Conservation (phyloP, 2,797 vertebrate species). For the Sebastiscus tertius region DNA sequence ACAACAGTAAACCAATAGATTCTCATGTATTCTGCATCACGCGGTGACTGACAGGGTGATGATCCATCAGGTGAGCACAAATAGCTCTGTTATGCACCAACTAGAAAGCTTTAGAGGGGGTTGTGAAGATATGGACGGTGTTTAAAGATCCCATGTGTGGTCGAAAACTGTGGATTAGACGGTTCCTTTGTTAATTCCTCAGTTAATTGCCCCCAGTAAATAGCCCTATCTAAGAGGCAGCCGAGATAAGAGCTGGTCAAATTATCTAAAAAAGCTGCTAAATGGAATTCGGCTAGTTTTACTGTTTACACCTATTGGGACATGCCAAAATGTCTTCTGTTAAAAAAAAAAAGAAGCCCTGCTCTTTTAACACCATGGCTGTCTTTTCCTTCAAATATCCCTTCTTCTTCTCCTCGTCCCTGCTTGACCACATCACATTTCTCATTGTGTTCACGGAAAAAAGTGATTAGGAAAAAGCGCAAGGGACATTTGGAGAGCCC, state of each 20-base stretch:
- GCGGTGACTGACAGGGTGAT: not conserved
- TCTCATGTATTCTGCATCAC: not conserved
- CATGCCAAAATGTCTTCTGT: not conserved
- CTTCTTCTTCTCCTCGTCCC: not conserved
- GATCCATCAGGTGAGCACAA: not conserved
- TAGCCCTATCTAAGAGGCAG: not conserved
- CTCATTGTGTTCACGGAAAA: conserved; percentile 21
- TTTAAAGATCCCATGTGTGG: not conserved
- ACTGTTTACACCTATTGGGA: not conserved
- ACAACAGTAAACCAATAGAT: not conserved
- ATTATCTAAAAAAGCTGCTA: not conserved
- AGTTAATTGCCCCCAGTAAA: conserved; percentile 37
- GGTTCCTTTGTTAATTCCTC: conserved; percentile 4
- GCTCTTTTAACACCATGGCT: not conserved
- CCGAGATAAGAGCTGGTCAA: conserved; percentile 21
- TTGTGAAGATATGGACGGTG: not conserved
- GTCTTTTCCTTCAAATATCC: not conserved
- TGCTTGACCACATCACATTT: not conserved
- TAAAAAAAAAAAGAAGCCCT: not conserved
- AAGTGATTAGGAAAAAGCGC: conserved; percentile 18
- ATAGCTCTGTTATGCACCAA: not conserved
- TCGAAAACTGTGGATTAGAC: not conserved
- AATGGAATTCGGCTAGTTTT: not conserved
- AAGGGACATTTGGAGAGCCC: conserved; percentile 46
- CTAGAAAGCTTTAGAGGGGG: not conserved